phyloP scores from a whole-genome alignment of 2,797 vertebrate species.

The Eulemur rubriventer region DNA sequence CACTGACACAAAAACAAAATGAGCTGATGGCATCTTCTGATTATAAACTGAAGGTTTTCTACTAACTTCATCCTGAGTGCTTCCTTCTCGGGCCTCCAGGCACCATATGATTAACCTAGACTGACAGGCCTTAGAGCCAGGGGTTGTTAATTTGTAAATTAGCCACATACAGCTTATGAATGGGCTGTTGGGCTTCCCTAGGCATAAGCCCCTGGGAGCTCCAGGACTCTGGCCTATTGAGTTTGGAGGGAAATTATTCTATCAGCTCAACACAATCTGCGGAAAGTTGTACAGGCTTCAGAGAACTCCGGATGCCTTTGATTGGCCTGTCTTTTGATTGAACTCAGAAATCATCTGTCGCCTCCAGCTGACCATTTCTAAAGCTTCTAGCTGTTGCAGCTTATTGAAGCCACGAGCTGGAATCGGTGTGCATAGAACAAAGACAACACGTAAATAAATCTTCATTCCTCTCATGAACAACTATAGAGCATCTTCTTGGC shows the following conservation, averaged over 20 bases:
- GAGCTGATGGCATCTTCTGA: background rate
- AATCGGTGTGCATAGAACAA: conserved; percentile 60
- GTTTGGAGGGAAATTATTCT: conserved; percentile 52
- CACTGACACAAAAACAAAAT: conserved; percentile 45
- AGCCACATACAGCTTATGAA: background rate
- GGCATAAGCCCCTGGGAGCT: background rate
- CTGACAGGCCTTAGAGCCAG: background rate
- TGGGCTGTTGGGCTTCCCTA: background rate
- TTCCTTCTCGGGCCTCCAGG: background rate
- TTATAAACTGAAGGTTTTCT: background rate
- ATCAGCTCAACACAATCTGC: background rate
- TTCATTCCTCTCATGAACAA: conserved; percentile 67
- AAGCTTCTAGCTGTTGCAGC: conserved; percentile 29
- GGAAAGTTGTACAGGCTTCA: conserved; percentile 22
- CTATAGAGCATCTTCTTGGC: conserved; percentile 46
- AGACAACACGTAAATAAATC: conserved; percentile 67
- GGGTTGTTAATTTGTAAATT: conserved; percentile 23
- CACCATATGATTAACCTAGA: conserved; percentile 1
- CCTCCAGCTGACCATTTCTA: conserved; percentile 72
- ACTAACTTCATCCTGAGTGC: conserved; percentile 33
- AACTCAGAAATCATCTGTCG: conserved; percentile 67
- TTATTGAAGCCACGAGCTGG: conserved; percentile 66
- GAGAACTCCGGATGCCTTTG: background rate
- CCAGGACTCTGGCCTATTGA: background rate
- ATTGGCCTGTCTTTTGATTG: conserved; percentile 56